phyloP scores from a whole-genome alignment of 2,888 invertebrate species.

The Napeogenes inachia region DNA sequence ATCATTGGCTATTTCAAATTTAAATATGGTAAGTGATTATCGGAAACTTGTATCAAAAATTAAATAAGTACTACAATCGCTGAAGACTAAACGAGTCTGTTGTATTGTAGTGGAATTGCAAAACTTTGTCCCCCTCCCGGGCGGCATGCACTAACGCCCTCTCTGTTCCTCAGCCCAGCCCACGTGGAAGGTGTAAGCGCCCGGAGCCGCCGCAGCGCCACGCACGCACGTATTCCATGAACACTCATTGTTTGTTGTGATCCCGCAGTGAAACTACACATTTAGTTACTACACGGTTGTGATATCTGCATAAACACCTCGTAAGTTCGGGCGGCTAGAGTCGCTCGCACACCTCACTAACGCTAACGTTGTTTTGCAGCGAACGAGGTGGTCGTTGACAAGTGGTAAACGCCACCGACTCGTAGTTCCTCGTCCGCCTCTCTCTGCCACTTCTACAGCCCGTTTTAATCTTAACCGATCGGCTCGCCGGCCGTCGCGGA shows the following conservation, averaged over 20 bases:
- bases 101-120: slow-evolving; percentile 37
- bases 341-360: slow-evolving; percentile 63
- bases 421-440: slow-evolving; percentile 73
- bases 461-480: slow-evolving; percentile 55
- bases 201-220: slow-evolving; percentile 62
- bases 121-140: slow-evolving; percentile 39
- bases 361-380: slow-evolving; percentile 79
- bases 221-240: slow-evolving; percentile 75
- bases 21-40: slow-evolving; percentile 9
- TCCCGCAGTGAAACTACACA: slow-evolving; percentile 76
- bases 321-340: slow-evolving; percentile 67
- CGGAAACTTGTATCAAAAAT: slow-evolving; percentile 11
- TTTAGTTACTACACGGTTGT: slow-evolving; percentile 70
- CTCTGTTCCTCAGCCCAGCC: slow-evolving; percentile 74
- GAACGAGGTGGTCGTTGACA: slow-evolving; percentile 84
- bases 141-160: slow-evolving; percentile 66
- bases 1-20: slow-evolving; percentile 33
- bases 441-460: slow-evolving; percentile 69
- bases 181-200: slow-evolving; percentile 69
- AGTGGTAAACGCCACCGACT: slow-evolving; percentile 79
- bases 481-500: slow-evolving; percentile 19
- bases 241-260: slow-evolving; percentile 77
- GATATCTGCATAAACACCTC: slow-evolving; percentile 50
- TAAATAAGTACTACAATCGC: slow-evolving; percentile 3
- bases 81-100: slow-evolving; percentile 11